Percentiles rank a stretch among this genome's conserved stretches.
phyloP scores from a whole-genome alignment of 35 echinoderm and acorn worm genomes.

The Apostichopus parvimensis region DNA sequence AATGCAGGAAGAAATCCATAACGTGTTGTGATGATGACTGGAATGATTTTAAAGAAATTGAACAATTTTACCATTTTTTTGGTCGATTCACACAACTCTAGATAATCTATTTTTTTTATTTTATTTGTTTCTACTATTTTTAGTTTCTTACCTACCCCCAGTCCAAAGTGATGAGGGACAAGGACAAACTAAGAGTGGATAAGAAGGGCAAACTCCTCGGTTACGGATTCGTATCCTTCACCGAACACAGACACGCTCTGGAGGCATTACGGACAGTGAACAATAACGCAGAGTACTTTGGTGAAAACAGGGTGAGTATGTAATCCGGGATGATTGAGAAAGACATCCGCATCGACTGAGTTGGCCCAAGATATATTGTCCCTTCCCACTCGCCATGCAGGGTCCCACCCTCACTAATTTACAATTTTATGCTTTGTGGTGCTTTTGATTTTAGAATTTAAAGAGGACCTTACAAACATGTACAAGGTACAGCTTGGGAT shows the following conservation, averaged over 20 bases:
- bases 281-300: conserved; percentile 84
- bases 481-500: too few species aligned
- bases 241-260: conserved; percentile 82
- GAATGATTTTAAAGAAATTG: background rate
- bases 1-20: too few species aligned
- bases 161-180: conserved; percentile 85
- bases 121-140: too few species aligned
- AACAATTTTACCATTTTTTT: background rate
- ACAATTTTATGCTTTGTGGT: too few species aligned
- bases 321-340: too few species aligned
- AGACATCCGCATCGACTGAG: too few species aligned
- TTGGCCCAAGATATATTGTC: too few species aligned
- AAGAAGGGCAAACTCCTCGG: conserved; percentile 70
- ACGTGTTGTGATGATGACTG: too few species aligned
- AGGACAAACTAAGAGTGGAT: conserved; percentile 31
- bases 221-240: conserved; percentile 82
- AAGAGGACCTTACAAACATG: too few species aligned
- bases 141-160: conserved; percentile 18
- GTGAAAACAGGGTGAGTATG: conserved; percentile 70
- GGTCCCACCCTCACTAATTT: too few species aligned
- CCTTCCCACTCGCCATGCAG: too few species aligned
- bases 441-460: too few species aligned
- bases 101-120: background rate
- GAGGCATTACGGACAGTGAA: conserved; percentile 73
- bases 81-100: background rate